Conservation (phyloP, 2,113 vertebrate genomes). For the Myrmophylax atrothorax region DNA sequence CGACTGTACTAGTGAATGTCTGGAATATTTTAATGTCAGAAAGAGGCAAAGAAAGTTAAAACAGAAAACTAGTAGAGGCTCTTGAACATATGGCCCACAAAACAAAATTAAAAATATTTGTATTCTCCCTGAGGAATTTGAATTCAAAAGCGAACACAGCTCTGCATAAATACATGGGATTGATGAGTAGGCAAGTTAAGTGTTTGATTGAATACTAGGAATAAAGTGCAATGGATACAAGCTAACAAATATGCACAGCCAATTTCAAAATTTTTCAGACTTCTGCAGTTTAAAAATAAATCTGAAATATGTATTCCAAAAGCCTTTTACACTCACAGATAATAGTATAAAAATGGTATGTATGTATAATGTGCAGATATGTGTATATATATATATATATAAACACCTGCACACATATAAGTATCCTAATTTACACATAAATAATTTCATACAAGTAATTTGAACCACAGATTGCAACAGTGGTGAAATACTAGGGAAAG, state of each 20-base stretch:
- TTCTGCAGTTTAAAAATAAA: neutral
- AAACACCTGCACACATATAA: neutral
- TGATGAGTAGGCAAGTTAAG: neutral
- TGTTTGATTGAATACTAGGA: neutral
- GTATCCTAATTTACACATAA: neutral
- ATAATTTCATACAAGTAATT: neutral
- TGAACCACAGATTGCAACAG: neutral
- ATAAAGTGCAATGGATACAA: neutral
- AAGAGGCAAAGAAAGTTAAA: constrained; percentile 54
- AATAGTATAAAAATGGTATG: neutral
- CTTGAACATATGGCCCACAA: constrained; percentile 50
- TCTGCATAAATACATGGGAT: constrained; percentile 15
- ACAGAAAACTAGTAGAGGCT: neutral
- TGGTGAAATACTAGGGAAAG: neutral
- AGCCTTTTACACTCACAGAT: neutral
- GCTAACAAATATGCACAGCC: neutral
- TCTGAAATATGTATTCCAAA: neutral
- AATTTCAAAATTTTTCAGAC: neutral
- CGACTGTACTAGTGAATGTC: neutral
- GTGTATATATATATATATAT: too few species aligned
- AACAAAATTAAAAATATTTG: constrained; percentile 50
- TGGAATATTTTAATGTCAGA: neutral
- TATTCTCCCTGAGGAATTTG: neutral
- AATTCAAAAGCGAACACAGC: neutral
- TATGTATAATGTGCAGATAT: too few species aligned